Conservation (phyloP, 1,140 invertebrate species). For the Sesamia nonagrioides region DNA sequence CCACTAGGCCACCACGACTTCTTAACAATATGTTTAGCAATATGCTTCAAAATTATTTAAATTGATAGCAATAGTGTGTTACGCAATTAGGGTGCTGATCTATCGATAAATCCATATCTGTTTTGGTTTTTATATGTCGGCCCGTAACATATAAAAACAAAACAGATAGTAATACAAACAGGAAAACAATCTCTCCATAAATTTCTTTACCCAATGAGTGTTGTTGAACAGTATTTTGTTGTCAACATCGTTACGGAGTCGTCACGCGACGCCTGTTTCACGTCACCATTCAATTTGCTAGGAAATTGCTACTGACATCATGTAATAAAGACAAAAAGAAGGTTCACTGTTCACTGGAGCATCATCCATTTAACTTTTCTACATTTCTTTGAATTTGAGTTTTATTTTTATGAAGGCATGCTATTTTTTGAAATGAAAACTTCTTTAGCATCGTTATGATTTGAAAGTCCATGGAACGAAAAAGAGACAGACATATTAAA, state of each 20-base stretch:
- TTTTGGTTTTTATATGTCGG: too few species aligned
- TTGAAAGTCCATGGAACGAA: too few species aligned
- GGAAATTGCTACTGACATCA: constrained; percentile 36
- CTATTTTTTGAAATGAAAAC: too few species aligned
- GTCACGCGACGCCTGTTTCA: constrained; percentile 44
- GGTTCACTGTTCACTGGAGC: background rate
- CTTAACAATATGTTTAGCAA: too few species aligned
- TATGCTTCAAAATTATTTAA: too few species aligned
- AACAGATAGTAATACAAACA: constrained; percentile 2
- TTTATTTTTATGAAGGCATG: too few species aligned
- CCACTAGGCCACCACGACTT: too few species aligned
- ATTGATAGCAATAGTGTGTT: too few species aligned
- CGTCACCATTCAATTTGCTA: constrained; percentile 50
- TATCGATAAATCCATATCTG: too few species aligned
- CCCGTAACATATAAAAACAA: background rate
- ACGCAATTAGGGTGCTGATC: too few species aligned
- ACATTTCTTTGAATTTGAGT: background rate
- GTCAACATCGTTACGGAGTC: constrained; percentile 41
- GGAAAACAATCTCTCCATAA: constrained; percentile 28
- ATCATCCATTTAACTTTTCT: background rate
- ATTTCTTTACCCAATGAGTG: constrained; percentile 35
- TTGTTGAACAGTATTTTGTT: constrained; percentile 26
- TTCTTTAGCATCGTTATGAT: too few species aligned
- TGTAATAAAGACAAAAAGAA: background rate
- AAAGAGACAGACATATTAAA: too few species aligned